These are phyloP conservation scores for Sycophaga agraensis DNA, from an alignment of 1,140 invertebrate genomes.

Conservation along the genomic window DNA sequence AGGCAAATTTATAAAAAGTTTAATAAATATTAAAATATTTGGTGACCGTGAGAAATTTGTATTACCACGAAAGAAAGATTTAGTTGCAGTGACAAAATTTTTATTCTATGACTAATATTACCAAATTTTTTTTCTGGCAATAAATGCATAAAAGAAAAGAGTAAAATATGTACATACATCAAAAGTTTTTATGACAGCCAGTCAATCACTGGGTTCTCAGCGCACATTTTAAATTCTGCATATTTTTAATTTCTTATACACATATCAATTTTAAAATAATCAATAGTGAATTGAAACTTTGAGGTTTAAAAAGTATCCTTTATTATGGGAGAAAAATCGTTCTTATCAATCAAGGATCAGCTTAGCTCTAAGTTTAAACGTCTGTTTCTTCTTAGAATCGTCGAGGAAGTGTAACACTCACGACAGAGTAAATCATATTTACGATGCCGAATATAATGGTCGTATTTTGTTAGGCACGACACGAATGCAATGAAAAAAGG, in stretches of 20 bases:
- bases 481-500: too few relatives aligned
- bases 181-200: constrained; percentile 23
- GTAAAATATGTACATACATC: constrained; percentile 26
- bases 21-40: not conserved
- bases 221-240: constrained; percentile 18
- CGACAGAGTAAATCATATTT: too few relatives aligned
- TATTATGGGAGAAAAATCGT: too few relatives aligned
- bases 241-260: constrained; percentile 23
- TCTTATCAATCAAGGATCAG: too few relatives aligned
- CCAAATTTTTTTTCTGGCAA: constrained; percentile 23
- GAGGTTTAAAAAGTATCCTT: not conserved
- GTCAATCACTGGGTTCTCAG: constrained; percentile 25
- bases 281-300: constrained; percentile 8
- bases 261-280: constrained; percentile 24
- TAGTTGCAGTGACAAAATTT: constrained; percentile 11
- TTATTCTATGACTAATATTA: constrained; percentile 21
- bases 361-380: too few relatives aligned
- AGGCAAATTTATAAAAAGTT: too few relatives aligned
- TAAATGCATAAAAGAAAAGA: constrained; percentile 12
- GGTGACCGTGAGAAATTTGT: not conserved
- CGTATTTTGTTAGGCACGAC: too few relatives aligned
- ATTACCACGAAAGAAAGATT: constrained; percentile 16
- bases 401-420: too few relatives aligned
- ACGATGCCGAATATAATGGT: too few relatives aligned
- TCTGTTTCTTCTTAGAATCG: too few relatives aligned